Conservation (phyloP, 2,888 invertebrate genomes). For the Acrobasis suavella region DNA sequence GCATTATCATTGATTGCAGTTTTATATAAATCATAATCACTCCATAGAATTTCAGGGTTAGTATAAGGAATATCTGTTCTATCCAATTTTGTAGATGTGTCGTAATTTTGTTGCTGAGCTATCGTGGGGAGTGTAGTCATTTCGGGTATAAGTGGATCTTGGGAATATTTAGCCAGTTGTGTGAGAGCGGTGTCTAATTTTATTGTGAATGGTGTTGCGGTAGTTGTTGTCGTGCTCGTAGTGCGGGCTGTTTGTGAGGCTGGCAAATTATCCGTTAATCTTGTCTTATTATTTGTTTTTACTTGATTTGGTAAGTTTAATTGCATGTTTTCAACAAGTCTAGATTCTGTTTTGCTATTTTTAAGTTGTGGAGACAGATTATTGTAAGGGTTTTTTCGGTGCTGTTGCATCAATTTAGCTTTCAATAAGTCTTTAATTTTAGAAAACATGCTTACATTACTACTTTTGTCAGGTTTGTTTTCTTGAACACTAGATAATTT, state of each 20-base stretch:
- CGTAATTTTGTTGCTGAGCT: background rate
- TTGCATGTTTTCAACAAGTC: background rate
- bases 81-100: background rate
- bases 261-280: background rate
- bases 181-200: background rate
- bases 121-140: background rate
- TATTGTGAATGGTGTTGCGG: background rate
- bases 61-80: background rate
- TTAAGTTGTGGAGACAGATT: background rate
- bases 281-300: background rate
- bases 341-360: background rate
- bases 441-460: background rate
- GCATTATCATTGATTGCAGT: background rate
- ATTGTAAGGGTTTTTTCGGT: background rate
- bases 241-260: background rate
- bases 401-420: background rate
- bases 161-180: constrained; percentile 9
- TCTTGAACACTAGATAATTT: background rate
- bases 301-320: background rate
- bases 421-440: constrained; percentile 2
- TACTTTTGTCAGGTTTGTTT: background rate
- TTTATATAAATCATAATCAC: background rate
- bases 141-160: background rate
- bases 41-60: background rate
- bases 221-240: background rate